Conservation (phyloP, 2,888 invertebrate species). For the Cryptus viduatorius region DNA sequence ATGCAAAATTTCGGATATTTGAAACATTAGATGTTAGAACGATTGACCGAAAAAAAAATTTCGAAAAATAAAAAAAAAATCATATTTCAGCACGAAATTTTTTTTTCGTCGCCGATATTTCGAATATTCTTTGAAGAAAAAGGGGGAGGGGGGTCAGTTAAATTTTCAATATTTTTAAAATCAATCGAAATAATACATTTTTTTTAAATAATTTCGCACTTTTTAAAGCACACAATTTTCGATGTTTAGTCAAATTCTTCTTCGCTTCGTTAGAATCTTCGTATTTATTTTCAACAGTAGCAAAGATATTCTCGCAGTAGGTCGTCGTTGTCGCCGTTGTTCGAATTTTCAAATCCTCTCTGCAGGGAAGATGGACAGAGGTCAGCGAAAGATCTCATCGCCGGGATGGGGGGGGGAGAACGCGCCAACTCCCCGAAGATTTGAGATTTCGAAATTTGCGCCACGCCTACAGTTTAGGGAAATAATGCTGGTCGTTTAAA, state of each 20-base stretch:
- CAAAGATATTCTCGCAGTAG: constrained; percentile 35
- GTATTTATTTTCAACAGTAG: not conserved
- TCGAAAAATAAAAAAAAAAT: no score
- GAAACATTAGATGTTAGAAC: no score
- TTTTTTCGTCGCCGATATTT: no score
- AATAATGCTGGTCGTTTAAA: constrained; percentile 80
- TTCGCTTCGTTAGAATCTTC: not conserved
- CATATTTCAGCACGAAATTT: no score
- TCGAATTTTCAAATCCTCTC: constrained; percentile 45
- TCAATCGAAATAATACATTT: no score
- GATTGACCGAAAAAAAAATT: no score
- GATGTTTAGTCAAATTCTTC: not conserved
- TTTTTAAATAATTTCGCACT: no score
- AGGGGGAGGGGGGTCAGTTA: no score
- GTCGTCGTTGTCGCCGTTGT: constrained; percentile 40
- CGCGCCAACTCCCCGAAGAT: constrained; percentile 41
- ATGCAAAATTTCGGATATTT: no score
- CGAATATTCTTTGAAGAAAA: no score
- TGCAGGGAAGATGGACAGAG: constrained; percentile 40
- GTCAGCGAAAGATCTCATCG: constrained; percentile 43
- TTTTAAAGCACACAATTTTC: not conserved
- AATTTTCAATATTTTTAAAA: no score
- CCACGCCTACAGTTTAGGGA: constrained; percentile 81
- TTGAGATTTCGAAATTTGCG: constrained; percentile 70
- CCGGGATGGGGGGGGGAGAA: constrained; percentile 18